These are phyloP conservation scores for Leptinotarsa undecemlineata DNA, from an alignment of 1,140 invertebrate species.

Conservation along the genomic window DNA sequence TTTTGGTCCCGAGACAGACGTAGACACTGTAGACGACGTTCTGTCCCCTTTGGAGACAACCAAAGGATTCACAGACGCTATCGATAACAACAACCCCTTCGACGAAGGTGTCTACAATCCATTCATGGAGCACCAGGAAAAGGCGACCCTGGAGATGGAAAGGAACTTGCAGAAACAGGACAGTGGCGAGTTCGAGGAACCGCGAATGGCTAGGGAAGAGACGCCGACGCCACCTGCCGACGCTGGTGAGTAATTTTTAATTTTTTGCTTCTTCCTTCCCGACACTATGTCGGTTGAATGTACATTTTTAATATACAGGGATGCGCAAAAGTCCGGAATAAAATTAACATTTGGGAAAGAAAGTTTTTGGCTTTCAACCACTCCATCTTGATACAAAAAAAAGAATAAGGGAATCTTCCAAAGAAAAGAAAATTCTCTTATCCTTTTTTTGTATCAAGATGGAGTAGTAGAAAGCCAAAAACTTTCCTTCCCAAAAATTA, in stretches of 20 bases:
- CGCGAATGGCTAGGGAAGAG: constrained; percentile 48
- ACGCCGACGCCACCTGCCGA: constrained; percentile 62
- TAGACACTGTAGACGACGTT: constrained; percentile 62
- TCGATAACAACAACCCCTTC: constrained; percentile 41
- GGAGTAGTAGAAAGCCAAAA: too few relatives aligned
- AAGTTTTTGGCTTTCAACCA: too few relatives aligned
- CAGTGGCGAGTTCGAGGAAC: constrained; percentile 14
- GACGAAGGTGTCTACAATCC: constrained; percentile 41
- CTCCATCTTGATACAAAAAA: too few relatives aligned
- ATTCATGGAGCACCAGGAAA: constrained; percentile 43
- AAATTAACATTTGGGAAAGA: too few relatives aligned
- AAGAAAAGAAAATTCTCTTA: too few relatives aligned
- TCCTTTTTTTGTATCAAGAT: too few relatives aligned
- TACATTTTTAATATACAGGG: too few relatives aligned
- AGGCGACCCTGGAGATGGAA: constrained; percentile 40
- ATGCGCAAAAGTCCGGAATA: too few relatives aligned
- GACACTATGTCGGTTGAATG: too few relatives aligned
- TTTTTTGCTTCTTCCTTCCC: too few relatives aligned
- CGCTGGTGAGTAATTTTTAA: constrained; percentile 54
- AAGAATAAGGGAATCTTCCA: too few relatives aligned
- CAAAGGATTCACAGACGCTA: constrained; percentile 10
- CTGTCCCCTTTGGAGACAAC: constrained; percentile 29
- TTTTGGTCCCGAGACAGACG: constrained; percentile 65
- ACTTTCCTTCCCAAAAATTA: too few relatives aligned
- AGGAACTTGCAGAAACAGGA: constrained; percentile 46